Conservation (phyloP, 1,140 invertebrate genomes). For the Leptonema lineaticorne region DNA sequence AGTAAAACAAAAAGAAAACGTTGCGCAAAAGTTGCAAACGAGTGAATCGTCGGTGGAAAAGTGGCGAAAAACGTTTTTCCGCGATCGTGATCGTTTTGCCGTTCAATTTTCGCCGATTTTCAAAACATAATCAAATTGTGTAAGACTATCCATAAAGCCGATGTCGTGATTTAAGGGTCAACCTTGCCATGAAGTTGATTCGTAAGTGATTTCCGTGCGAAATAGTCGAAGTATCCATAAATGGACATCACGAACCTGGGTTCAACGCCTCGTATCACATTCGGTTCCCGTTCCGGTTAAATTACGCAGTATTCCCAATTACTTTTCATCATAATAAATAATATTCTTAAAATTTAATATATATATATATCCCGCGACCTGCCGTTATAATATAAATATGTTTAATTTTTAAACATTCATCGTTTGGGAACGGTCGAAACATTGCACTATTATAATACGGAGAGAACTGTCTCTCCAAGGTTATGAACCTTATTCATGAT, state of each 20-base stretch:
- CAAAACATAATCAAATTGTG: not conserved
- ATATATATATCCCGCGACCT: no score
- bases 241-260: conserved; percentile 3
- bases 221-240: conserved; percentile 12
- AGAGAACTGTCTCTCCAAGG: no score
- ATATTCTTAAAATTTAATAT: no score
- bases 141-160: not conserved
- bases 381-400: no score
- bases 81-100: not conserved
- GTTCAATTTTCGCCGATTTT: conserved; percentile 9
- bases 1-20: no score
- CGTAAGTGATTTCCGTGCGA: conserved; percentile 17
- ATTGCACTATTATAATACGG: no score
- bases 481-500: no score
- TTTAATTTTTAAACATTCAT: no score
- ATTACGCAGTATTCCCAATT: no score
- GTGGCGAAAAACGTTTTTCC: not conserved
- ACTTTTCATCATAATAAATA: no score
- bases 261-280: conserved; percentile 10
- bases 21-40: no score
- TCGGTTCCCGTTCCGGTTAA: conserved; percentile 4
- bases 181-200: conserved; percentile 5
- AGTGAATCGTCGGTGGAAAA: not conserved
- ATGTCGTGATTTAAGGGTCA: conserved; percentile 16
- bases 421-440: no score